phyloP scores from a whole-genome alignment of 2,797 vertebrate species.

The Pelobates cultripes region DNA sequence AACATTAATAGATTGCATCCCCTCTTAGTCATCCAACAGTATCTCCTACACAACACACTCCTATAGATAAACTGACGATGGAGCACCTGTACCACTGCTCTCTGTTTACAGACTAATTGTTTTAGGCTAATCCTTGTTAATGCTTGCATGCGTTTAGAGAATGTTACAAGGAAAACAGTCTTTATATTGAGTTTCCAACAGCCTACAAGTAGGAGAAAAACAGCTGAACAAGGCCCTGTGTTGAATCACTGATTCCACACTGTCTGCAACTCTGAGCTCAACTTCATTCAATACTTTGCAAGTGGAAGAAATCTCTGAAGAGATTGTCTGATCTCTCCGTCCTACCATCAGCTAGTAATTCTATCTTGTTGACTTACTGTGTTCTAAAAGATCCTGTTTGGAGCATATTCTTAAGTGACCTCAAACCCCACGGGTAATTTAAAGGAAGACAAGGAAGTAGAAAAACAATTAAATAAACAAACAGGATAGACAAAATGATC shows the following conservation, averaged over 20 bases:
- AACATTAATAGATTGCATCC: no score
- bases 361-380: background rate
- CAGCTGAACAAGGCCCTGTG: background rate
- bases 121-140: background rate
- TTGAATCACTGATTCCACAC: background rate
- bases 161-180: background rate
- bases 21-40: no score
- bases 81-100: background rate
- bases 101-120: background rate
- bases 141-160: conserved; percentile 22
- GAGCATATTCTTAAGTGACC: background rate
- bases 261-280: background rate
- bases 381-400: background rate
- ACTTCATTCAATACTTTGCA: background rate
- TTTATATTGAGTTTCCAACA: background rate
- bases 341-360: background rate
- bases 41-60: no score
- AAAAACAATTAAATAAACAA: background rate
- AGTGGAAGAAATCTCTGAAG: background rate
- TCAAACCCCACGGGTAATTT: background rate
- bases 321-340: background rate
- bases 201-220: background rate
- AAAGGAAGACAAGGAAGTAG: background rate
- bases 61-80: background rate
- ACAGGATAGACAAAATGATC: no score